Evolutionary conservation across 2,113 vertebrate species (phyloP), one percentile per base, ranked within the genome.

Genomic region (Cettia cetti): DNA sequence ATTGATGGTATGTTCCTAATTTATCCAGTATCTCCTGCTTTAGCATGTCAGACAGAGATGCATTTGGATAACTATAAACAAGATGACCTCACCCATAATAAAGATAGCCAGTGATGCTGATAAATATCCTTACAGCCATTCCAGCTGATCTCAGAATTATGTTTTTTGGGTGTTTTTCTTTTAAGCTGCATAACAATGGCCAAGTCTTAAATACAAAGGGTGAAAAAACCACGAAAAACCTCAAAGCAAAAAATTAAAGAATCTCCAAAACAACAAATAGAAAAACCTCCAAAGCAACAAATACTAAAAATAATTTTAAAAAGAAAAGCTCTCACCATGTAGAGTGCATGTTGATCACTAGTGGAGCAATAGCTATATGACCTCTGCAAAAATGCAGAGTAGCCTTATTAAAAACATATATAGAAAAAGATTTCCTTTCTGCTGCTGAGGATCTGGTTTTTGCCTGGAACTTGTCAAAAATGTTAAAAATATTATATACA

Each of bases 131-230:
- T 65, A 45, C 8, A 69, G 8, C 5, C 1, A 1, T 45, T 66
- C 24, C 50, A 56, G 6, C 7, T 81, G 11, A 69, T 65, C 17
- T 42, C 39, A 47, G 47, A 66, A 50, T 1, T 49, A 30, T 47
- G 3, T 53, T 44, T 42, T 42, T 45, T 17, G 10, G 2, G 10
- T 44, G 26, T 26, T 15, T 10, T 44, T 37, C 18, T 15, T 49
- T 50, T 26, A 40, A 86, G 3, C 11, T 39, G 5, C 0, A 0
- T 50, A n/a, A 74, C 14, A 3, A 19, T 54, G 20, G 4, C 37
- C 14, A 69, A 69, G 39, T n/a, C 15, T 79, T 65, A 18, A 52
- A 69, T 42, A n/a, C 5, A 64, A 50, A 72, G 19, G 5, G 4
- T 0, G 6, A 27, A 23, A 27, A 49, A 57, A 26, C 3, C 5